Conservation (phyloP, 2,113 vertebrate genomes). For the Megaceryle torquata region DNA sequence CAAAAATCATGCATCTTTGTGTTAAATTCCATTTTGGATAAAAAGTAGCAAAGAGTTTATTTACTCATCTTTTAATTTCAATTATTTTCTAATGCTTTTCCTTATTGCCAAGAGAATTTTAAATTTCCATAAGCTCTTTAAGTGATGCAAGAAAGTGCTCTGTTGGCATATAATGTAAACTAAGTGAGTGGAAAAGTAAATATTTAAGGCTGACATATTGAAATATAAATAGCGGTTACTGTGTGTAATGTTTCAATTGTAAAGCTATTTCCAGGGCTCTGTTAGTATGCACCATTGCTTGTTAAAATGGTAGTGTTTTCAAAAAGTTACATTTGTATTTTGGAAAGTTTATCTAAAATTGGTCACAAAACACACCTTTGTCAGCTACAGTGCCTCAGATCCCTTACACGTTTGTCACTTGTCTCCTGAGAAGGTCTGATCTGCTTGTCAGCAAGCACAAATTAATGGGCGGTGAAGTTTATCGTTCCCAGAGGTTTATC, state of each 20-base stretch:
- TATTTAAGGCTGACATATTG: conserved; percentile 49
- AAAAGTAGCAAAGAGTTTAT: not conserved
- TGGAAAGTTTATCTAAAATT: not conserved
- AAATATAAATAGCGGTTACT: conserved; percentile 46
- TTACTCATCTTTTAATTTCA: not conserved
- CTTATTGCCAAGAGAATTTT: not conserved
- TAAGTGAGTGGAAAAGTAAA: conserved; percentile 43
- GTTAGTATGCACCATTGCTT: not conserved
- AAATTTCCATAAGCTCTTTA: conserved; percentile 16
- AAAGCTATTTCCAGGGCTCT: not conserved
- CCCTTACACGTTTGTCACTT: not conserved
- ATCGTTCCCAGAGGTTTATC: not conserved
- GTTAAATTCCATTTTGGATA: not conserved
- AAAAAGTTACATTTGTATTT: not conserved
- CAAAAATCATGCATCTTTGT: not conserved
- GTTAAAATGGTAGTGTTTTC: not conserved
- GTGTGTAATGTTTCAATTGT: conserved; percentile 30
- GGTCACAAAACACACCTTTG: not conserved
- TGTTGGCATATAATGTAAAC: conserved; percentile 30
- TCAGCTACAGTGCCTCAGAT: not conserved
- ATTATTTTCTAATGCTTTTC: not conserved
- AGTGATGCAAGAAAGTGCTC: not conserved
- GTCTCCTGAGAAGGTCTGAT: not conserved
- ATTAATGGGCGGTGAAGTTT: not conserved
- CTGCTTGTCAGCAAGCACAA: not conserved